Evolutionary conservation across 2,888 invertebrate genomes (phyloP), one percentile per base, ranked within the genome.

Genomic region (Andrena camellia): DNA sequence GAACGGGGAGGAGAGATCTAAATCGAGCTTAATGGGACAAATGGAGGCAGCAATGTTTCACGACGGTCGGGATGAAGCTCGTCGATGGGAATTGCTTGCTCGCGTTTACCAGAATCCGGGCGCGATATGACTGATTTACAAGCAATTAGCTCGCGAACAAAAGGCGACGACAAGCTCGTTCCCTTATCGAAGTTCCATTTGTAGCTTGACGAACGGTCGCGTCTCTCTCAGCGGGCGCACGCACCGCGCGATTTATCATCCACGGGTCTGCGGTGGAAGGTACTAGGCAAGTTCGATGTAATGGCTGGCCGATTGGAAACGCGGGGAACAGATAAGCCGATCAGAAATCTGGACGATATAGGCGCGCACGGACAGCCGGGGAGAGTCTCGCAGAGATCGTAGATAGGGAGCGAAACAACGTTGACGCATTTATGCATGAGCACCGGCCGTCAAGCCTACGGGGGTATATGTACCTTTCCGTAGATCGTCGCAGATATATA

Each of bases 391-490:
- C 71, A 62, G 79, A 85, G 88, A 86, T 88, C 74, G 73, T 6
- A 88, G 85, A 88, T 86, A 86, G 78, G 59, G 74, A 48, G 54
- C 64, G 84, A 70, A 88, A 78, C 83, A 85, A 86, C 80, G 86
- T 90, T 84, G 89, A 89, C 88, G 88, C 88, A 89, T 89, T 90
- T 90, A 89, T 90, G 84, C 88, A 85, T 82, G 88, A 89, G 86
- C 84, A 79, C 76, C 78, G 80, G 73, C 88, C 85, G 84, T 86
- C 86, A 86, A 84, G 81, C 83, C 81, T 79, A 20, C 70, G 71
- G 85, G 81, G 84, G 81, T 77, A 79, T 23, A 54, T 81, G 83
- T 79, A 83, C 80, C 84, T 85, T 79, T 75, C 82, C 85, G 63
- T 84, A 89, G 89, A 88, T 90, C 86, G 83, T 64, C 23, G 75